These are phyloP conservation scores for Strigamia transsilvanica DNA, from an alignment of 2,888 invertebrate species.

Conservation along the genomic window DNA sequence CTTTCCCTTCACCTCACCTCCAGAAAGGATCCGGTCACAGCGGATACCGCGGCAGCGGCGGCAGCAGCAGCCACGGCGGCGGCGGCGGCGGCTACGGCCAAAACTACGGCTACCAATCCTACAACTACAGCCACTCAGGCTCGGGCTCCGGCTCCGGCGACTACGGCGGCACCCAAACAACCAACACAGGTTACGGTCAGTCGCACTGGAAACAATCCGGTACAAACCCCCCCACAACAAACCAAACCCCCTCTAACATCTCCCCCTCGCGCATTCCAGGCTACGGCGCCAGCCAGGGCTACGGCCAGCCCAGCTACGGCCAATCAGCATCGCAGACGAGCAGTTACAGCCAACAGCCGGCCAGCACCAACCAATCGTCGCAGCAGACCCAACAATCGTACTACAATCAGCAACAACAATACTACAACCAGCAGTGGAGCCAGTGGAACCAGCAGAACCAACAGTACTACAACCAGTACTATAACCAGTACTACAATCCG, in stretches of 20 bases:
- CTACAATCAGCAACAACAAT: conserved; percentile 54
- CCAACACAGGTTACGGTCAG: conserved; percentile 18
- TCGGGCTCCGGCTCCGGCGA: neutral
- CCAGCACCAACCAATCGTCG: neutral
- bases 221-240: neutral
- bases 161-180: neutral
- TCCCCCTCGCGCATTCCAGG: neutral
- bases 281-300: neutral
- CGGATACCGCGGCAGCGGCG: conserved; percentile 57
- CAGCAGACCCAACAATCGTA: conserved; percentile 50
- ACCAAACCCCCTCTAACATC: no score
- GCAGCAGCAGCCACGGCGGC: conserved; percentile 64
- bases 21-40: conserved; percentile 51
- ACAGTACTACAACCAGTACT: conserved; percentile 56
- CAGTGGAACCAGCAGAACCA: conserved; percentile 56
- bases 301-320: conserved; percentile 35
- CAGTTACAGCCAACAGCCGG: conserved; percentile 35
- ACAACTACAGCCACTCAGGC: neutral
- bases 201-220: neutral
- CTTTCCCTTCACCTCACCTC: neutral
- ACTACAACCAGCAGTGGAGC: conserved; percentile 57
- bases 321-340: neutral
- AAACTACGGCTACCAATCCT: conserved; percentile 36
- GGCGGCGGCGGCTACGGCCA: conserved; percentile 58
- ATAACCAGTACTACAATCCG: conserved; percentile 54